Base-by-base conservation (phyloP, 1,140 invertebrate species). In the Leptinotarsa undecemlineata region DNA sequence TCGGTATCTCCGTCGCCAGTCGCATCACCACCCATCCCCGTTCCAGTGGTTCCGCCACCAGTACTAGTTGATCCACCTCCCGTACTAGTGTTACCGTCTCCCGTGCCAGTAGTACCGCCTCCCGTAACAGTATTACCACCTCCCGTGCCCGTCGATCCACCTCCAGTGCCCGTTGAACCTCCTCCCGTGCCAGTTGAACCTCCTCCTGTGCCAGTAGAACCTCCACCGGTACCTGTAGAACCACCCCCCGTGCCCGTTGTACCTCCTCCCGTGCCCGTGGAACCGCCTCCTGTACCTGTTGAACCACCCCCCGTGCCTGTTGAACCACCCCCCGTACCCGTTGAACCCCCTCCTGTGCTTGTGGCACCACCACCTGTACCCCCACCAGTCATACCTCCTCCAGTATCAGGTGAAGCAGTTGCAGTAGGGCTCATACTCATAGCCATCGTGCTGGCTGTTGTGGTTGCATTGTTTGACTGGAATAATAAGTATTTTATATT, bases 341-440 rank as follows among this genome's bases (percentile, higher is more conserved):
- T 48, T 19, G 61, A 48, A 14, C 63, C 71, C 21, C 71, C 71
- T 48, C 71, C 71, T 6, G 71, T 63, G 42, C 60, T 64, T n/a
- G 71, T 63, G 23, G 26, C 11, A 47, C 42, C 67, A 19, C 72
- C 72, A 11, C 67, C 72, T 62, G 66, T 68, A 42, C 71, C 71
- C 20, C 21, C 71, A 64, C 66, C 66, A 57, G 21, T 51, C 17
- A 66, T 66, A 62, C 73, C 73, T 62, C 66, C 69, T 42, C 20
- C 73, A 5, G 73, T 74, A 42, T 42, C 33, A 42, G 33, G 33
- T 42, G 33, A 8, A 42, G 3, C 33, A 42, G 33, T 42, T 20
- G 75, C 77, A 14, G 74, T 72, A n/a, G 66, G 68, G 48, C 74
- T 76, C 76, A 80, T 80, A 72, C 76, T 80, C 75, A 80, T 78